These are phyloP conservation scores for Rhodophaea formosa DNA, from an alignment of 2,888 invertebrate genomes.

Conservation along the genomic window DNA sequence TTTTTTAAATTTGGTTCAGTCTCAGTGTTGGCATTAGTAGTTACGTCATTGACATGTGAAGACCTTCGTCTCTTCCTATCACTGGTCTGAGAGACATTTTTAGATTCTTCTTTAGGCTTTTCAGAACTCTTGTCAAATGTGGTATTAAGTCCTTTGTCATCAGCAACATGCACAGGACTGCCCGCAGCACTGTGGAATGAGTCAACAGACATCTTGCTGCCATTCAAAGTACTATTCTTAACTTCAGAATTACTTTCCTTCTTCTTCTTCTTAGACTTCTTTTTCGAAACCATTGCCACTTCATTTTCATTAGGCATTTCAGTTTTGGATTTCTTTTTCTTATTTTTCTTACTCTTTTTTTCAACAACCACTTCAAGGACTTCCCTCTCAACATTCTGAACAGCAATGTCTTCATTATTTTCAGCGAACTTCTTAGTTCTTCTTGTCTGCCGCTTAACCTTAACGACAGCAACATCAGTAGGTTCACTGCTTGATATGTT, in stretches of 20 bases:
- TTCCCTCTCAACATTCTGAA: slow-evolving; percentile 22
- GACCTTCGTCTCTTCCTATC: not conserved
- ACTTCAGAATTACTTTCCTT: slow-evolving; percentile 35
- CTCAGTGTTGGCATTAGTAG: not conserved
- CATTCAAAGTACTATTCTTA: slow-evolving; percentile 32
- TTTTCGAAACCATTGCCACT: slow-evolving; percentile 28
- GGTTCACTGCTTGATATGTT: slow-evolving; percentile 26
- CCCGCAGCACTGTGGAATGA: slow-evolving; percentile 68
- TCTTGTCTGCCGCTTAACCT: slow-evolving; percentile 47
- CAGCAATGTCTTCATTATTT: slow-evolving; percentile 25
- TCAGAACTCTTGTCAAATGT: slow-evolving; percentile 25
- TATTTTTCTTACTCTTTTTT: slow-evolving; percentile 41
- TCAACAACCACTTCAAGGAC: slow-evolving; percentile 23
- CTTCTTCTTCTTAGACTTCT: slow-evolving; percentile 48
- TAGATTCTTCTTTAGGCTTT: not conserved
- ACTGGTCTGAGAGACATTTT: not conserved
- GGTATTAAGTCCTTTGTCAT: slow-evolving; percentile 22
- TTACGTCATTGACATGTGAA: not conserved
- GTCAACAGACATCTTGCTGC: slow-evolving; percentile 49
- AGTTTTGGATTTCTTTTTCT: slow-evolving; percentile 33
- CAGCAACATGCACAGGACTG: slow-evolving; percentile 43
- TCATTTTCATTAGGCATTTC: slow-evolving; percentile 24
- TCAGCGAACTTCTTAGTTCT: slow-evolving; percentile 42
- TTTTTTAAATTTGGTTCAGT: not conserved
- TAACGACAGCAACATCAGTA: slow-evolving; percentile 28